Conservation (phyloP, 2,797 vertebrate genomes). For the Chaenodraco wilsoni region DNA sequence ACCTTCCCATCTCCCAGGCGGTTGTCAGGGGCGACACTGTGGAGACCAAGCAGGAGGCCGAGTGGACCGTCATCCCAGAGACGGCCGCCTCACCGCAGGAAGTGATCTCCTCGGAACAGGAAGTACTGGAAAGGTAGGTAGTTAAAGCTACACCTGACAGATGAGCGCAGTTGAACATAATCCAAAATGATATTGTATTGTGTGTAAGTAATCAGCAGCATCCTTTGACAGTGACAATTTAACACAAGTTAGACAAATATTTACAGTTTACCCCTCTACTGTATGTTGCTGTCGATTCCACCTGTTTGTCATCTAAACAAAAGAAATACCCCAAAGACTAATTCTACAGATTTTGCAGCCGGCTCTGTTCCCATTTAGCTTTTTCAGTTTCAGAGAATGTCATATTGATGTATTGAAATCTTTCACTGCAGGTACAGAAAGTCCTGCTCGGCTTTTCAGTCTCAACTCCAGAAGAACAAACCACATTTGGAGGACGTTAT, state of each 20-base stretch:
- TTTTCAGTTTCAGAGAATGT: not conserved
- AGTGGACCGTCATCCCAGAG: constrained; percentile 64
- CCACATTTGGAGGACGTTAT: constrained; percentile 71
- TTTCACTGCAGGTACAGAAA: constrained; percentile 75
- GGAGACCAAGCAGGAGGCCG: constrained; percentile 69
- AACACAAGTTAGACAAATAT: not conserved
- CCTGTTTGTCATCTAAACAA: not conserved
- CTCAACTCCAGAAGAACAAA: constrained; percentile 75
- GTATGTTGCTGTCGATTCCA: not conserved
- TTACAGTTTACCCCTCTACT: not conserved
- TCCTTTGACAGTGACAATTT: not conserved
- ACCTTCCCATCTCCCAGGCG: constrained; percentile 56
- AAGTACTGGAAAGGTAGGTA: constrained; percentile 63
- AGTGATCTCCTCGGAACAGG: constrained; percentile 36
- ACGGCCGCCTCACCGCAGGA: constrained; percentile 20
- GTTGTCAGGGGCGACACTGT: constrained; percentile 60
- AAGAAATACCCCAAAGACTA: not conserved
- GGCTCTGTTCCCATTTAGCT: not conserved
- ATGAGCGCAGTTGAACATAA: not conserved
- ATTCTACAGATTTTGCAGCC: not conserved
- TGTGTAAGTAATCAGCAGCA: not conserved
- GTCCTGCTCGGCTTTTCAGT: constrained; percentile 75
- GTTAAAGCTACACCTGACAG: not conserved
- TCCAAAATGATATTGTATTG: not conserved
- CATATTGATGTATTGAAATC: constrained; percentile 2